Conservation (phyloP, 2,113 vertebrate genomes). For the Cyprinus carpio region DNA sequence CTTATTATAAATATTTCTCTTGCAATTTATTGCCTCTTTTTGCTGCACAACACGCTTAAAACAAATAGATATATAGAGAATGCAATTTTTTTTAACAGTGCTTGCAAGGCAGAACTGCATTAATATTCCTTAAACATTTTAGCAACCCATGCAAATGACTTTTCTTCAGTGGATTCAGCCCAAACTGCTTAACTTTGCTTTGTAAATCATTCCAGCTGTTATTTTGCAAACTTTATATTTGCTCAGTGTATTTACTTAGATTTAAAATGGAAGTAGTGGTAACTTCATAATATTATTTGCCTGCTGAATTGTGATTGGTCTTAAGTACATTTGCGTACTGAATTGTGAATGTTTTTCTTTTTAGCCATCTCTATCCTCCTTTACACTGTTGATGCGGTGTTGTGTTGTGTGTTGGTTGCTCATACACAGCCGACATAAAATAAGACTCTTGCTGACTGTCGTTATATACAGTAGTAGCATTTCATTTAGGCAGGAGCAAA, state of each 20-base stretch:
- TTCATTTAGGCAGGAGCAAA: neutral
- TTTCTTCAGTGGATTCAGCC: neutral
- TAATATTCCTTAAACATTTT: neutral
- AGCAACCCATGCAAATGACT: neutral
- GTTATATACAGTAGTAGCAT: neutral
- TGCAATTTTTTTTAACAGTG: neutral
- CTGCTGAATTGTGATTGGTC: neutral
- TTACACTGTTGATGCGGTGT: neutral
- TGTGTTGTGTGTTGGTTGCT: neutral
- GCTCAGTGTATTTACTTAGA: neutral
- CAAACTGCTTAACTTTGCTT: neutral
- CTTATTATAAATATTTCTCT: neutral
- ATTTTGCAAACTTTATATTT: neutral
- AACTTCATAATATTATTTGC: neutral
- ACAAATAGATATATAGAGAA: neutral
- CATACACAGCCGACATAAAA: neutral
- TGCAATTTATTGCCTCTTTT: neutral
- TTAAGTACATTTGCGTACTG: neutral
- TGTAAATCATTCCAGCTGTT: neutral
- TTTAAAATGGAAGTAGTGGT: neutral
- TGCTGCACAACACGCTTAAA: neutral
- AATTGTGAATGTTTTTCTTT: neutral
- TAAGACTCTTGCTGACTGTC: conserved; percentile 8
- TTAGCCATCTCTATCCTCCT: neutral
- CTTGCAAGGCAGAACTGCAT: neutral